phyloP scores from a whole-genome alignment of 1,140 invertebrate species.

The Onthophagus taurus region DNA sequence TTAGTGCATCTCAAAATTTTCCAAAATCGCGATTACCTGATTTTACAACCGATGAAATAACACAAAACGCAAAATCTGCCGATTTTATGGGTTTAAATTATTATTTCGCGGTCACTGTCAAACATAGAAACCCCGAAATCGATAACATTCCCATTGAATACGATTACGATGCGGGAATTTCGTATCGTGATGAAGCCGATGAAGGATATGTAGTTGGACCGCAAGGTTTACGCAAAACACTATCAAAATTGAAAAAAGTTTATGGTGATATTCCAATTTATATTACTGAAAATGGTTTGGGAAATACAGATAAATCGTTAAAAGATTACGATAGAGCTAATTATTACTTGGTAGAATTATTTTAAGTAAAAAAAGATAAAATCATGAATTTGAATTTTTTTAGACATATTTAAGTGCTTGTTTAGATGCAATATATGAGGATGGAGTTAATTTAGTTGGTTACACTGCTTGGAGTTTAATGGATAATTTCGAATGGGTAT shows the following conservation, averaged over 20 bases:
- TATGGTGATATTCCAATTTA: constrained; percentile 22
- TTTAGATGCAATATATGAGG: constrained; percentile 49
- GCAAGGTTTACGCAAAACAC: constrained; percentile 27
- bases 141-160: not conserved
- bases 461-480: constrained; percentile 67
- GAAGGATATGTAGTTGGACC: constrained; percentile 16
- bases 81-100: constrained; percentile 54
- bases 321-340: constrained; percentile 44
- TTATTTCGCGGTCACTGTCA: constrained; percentile 38
- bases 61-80: constrained; percentile 45
- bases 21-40: constrained; percentile 47
- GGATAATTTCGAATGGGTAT: constrained; percentile 72
- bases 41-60: constrained; percentile 50
- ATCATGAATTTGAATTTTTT: not conserved
- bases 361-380: not conserved
- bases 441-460: constrained; percentile 51
- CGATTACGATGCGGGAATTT: not conserved
- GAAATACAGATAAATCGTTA: constrained; percentile 28
- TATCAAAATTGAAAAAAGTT: constrained; percentile 24
- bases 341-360: constrained; percentile 39
- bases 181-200: not conserved
- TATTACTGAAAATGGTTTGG: constrained; percentile 27
- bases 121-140: constrained; percentile 11
- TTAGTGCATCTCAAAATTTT: constrained; percentile 50
- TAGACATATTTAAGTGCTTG: constrained; percentile 53